Evolutionary conservation across 2,113 vertebrate genomes (phyloP).

Genomic region (Pteruthius melanotis): DNA sequence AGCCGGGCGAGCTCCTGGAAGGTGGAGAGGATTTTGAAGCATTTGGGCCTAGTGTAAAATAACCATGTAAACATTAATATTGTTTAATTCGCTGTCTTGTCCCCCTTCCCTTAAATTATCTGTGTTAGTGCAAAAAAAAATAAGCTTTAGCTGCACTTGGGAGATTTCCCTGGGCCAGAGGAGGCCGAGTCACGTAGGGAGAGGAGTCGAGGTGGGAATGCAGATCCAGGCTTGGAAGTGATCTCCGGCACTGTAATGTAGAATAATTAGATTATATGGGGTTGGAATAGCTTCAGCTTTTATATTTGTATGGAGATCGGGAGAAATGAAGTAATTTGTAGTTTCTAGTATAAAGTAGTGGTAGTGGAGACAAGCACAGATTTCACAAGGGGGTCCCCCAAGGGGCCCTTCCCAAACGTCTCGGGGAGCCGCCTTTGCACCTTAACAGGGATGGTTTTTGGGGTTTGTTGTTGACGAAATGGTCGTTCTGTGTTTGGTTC

Average conservation of each 20-base stretch:
- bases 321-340: slow-evolving; percentile 58
- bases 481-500: background rate
- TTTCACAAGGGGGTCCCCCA: background rate
- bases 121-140: background rate
- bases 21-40: background rate
- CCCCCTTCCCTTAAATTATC: background rate
- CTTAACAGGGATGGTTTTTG: slow-evolving; percentile 16
- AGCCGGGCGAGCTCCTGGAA: background rate
- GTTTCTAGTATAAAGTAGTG: slow-evolving; percentile 35
- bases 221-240: background rate
- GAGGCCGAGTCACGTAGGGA: background rate
- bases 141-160: slow-evolving; percentile 19
- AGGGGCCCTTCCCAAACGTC: background rate
- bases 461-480: background rate
- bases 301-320: slow-evolving; percentile 57
- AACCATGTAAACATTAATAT: background rate
- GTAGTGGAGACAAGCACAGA: slow-evolving; percentile 63
- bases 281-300: slow-evolving; percentile 36
- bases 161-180: background rate
- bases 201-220: background rate
- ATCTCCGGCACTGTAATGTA: slow-evolving; percentile 20
- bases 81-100: background rate
- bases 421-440: slow-evolving; percentile 56
- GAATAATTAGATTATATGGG: slow-evolving; percentile 4
- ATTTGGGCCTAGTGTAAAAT: background rate